Base-by-base conservation (phyloP, 2,113 vertebrate genomes). In the Percina caprodes region DNA sequence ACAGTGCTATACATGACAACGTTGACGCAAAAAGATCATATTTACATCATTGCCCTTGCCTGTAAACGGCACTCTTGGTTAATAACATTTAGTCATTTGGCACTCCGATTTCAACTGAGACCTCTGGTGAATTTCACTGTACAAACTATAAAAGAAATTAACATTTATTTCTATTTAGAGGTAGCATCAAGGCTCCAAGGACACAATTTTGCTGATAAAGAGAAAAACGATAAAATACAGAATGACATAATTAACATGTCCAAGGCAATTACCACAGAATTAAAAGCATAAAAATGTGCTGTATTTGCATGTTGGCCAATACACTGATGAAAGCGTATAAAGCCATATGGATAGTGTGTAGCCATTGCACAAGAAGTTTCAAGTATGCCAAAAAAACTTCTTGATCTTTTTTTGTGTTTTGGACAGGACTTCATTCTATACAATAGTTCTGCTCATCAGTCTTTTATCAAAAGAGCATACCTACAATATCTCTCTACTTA, bases 1-100 rank as follows among this genome's bases (percentile, higher is more conserved):
- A 60, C 0, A 56, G 54, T 35, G 26, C 5, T 35, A 49, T 4
- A 49, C 1, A 30, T 55, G n/a, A 42, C 6, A 72, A 60, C 5
- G 7, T 33, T 48, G 13, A 4, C 2, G 0, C 35, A 75, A 46
- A 49, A 12, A 59, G n/a, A 24, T 49, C 15, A 8, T 15, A 61
- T 54, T 59, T 58, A 14, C 18, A 62, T 26, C 0, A 24, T 30
- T 61, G 6, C 19, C 14, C 39, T 23, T 54, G 4, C 33, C 16
- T 24, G 46, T 24, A 23, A 42, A 23, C 1, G 26, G 58, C 13
- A 69, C 9, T 7, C 46, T 72, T 24, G 13, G 1, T 26, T 14
- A 55, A 63, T 69, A 5, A n/a, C 45, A 54, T 76, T 39, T 13
- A 46, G 65, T 52, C 33, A 30, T 46, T 51, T 82, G 79, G 84